Base-by-base conservation (phyloP, 2,888 invertebrate species). In the Drosophila affinis region DNA sequence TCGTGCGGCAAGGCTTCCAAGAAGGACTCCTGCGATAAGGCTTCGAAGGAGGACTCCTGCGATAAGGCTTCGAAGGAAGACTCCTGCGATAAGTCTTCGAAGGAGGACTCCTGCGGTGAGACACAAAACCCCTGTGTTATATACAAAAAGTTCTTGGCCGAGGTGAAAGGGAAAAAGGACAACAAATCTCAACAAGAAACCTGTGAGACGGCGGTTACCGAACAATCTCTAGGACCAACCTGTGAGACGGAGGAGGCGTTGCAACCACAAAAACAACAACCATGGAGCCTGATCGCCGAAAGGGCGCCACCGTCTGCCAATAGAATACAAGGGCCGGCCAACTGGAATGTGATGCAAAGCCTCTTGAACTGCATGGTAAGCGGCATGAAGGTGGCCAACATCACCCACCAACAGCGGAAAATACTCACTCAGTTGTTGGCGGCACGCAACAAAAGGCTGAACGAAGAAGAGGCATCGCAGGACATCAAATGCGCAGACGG, bases 341-440 rank as follows among this genome's bases (percentile, higher is more conserved):
- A 39, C 39, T 39, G 39, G 39, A 39, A 39, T 39, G 39, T 45
- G 14, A 34, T 61, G 49, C 29, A 67, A 14, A 58, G 54, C 3
- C 17, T 76, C 5, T 14, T 72, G 45, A 27, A 59, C 6, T 75
- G 72, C 44, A 51, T 75, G 45, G 12, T 65, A 0, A 29, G 18
- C 2, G 60, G 60, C 9, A 58, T 76, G 14, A 55, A 61, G 49
- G 61, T 47, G 17, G 47, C 59, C 32, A 56, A 46, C 14, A 18
- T 21, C 3, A 51, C 7, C 17, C 51, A 54, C 9, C 56, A 65
- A 34, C n/a, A 64, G 14, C 46, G 46, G 10, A 55, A 34, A 34
- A 10, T 55, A 5, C 54, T 49, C 34, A 5, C 49, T 6, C 12
- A 52, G 18, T 9, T 52, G 14, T 10, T n/a, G 10, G 32, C 52